Conservation (phyloP, 2,797 vertebrate genomes). For the Gadopsis marmoratus region DNA sequence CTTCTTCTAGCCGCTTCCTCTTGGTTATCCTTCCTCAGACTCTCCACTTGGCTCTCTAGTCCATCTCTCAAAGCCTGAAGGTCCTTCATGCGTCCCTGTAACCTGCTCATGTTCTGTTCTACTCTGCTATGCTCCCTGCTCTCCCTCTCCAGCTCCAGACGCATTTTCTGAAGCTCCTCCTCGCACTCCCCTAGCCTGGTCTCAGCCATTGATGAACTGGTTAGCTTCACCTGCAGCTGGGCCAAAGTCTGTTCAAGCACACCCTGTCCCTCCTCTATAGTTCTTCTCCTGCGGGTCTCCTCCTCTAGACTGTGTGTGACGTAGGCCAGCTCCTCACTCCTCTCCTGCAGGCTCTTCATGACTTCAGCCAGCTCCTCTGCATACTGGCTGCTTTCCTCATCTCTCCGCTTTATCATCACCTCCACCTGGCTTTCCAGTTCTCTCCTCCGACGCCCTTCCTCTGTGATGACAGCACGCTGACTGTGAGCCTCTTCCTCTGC, state of each 20-base stretch:
- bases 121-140: constrained; percentile 86
- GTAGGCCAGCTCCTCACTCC: constrained; percentile 88
- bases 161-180: constrained; percentile 87
- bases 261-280: constrained; percentile 87
- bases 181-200: constrained; percentile 87
- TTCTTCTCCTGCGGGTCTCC: constrained; percentile 88
- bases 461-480: constrained; percentile 85
- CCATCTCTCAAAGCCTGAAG: constrained; percentile 89
- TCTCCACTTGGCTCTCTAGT: constrained; percentile 89
- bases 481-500: constrained; percentile 85
- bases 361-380: constrained; percentile 88
- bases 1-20: constrained; percentile 89
- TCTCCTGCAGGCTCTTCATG: constrained; percentile 89
- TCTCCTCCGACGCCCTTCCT: constrained; percentile 88
- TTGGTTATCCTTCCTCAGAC: constrained; percentile 85
- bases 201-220: constrained; percentile 80
- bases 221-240: constrained; percentile 89
- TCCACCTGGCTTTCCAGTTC: constrained; percentile 91
- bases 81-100: constrained; percentile 91
- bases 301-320: constrained; percentile 90
- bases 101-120: constrained; percentile 87
- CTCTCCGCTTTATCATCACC: constrained; percentile 85
- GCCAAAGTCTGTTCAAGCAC: constrained; percentile 88
- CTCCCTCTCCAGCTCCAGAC: constrained; percentile 89
- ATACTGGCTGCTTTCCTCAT: constrained; percentile 84